Evolutionary conservation across 2,113 vertebrate species (phyloP).

Genomic region (Coreoperca whiteheadi): DNA sequence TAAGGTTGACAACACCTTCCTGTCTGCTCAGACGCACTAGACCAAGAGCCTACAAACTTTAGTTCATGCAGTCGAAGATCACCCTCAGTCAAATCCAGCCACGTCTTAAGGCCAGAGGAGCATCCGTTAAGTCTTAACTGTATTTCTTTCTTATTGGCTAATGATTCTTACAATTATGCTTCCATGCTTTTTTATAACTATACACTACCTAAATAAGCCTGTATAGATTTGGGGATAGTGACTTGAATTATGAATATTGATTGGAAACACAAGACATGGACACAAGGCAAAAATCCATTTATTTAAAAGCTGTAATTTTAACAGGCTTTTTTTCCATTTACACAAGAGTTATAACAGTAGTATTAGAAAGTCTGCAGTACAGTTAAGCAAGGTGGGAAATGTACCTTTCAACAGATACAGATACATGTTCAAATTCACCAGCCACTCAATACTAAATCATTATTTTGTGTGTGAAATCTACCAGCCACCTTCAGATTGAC

Average conservation of each 20-base stretch:
- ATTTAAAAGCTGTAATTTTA: constrained; percentile 37
- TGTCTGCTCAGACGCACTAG: too few relatives aligned
- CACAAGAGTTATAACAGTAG: not conserved
- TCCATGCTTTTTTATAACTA: too few relatives aligned
- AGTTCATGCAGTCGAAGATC: not conserved
- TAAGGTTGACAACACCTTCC: too few relatives aligned
- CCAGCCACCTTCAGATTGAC: too few relatives aligned
- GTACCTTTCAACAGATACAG: too few relatives aligned
- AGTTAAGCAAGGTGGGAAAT: not conserved
- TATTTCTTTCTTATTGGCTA: too few relatives aligned
- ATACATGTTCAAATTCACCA: too few relatives aligned
- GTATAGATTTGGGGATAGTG: not conserved
- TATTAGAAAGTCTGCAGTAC: constrained; percentile 5
- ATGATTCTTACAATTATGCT: not conserved
- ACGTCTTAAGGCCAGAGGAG: not conserved
- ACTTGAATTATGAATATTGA: not conserved
- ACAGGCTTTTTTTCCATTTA: constrained; percentile 2
- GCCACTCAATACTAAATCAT: too few relatives aligned
- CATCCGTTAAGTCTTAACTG: not conserved
- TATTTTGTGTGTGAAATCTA: too few relatives aligned
- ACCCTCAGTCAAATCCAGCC: not conserved
- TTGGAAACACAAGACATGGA: constrained; percentile 7
- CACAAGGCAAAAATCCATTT: constrained; percentile 41
- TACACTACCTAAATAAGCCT: not conserved
- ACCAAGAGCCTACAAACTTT: too few relatives aligned